phyloP scores from a whole-genome alignment of 2,797 vertebrate genomes.

The Megalops cyprinoides region DNA sequence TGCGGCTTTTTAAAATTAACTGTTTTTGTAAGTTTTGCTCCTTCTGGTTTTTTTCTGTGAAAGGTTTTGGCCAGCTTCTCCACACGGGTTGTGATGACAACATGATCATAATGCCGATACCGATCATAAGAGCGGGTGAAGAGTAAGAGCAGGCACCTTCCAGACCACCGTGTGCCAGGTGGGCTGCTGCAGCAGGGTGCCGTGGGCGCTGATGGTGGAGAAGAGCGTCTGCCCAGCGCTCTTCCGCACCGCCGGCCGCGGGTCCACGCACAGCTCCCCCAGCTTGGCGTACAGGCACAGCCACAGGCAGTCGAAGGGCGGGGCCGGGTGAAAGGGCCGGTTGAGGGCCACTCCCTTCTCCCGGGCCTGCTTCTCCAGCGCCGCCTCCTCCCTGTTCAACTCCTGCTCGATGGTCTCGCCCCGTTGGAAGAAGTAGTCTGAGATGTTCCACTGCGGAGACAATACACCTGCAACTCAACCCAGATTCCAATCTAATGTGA shows the following conservation, averaged over 20 bases:
- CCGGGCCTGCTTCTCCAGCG: slow-evolving; percentile 86
- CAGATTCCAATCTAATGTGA: neutral
- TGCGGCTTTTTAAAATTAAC: too few relatives aligned
- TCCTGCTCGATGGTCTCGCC: slow-evolving; percentile 94
- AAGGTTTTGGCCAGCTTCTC: too few relatives aligned
- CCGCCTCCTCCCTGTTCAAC: slow-evolving; percentile 87
- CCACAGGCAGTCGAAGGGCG: slow-evolving; percentile 97
- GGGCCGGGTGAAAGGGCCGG: slow-evolving; percentile 93
- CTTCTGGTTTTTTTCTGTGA: too few relatives aligned
- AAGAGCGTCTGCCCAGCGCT: slow-evolving; percentile 96
- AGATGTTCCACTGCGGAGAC: slow-evolving; percentile 96
- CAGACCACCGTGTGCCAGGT: slow-evolving; percentile 98
- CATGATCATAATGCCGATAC: neutral
- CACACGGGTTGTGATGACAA: neutral
- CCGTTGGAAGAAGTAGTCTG: slow-evolving; percentile 98
- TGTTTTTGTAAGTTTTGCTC: too few relatives aligned
- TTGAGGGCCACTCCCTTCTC: slow-evolving; percentile 89
- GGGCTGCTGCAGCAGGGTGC: slow-evolving; percentile 91
- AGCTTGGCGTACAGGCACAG: slow-evolving; percentile 94
- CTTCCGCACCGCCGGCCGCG: slow-evolving; percentile 93
- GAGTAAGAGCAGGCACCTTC: slow-evolving; percentile 80
- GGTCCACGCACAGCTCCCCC: slow-evolving; percentile 94
- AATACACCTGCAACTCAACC: too few relatives aligned
- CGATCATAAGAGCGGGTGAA: neutral
- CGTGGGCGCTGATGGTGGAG: slow-evolving; percentile 95